Evolutionary conservation across 2,797 vertebrate genomes (phyloP).

Genomic region (Poecilia wingei): DNA sequence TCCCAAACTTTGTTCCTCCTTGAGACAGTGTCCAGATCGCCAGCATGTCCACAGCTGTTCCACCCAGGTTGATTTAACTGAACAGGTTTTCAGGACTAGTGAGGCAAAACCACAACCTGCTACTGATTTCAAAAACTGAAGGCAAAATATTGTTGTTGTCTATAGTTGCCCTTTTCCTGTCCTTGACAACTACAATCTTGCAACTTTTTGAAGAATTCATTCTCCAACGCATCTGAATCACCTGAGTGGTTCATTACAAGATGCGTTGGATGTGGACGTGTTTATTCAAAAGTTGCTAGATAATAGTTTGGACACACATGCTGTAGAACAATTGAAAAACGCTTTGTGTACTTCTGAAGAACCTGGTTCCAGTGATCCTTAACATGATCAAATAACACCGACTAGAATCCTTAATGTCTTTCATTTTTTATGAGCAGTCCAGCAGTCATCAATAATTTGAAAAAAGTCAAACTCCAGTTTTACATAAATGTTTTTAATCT

Average conservation of each 20-base stretch:
- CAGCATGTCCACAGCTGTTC: neutral
- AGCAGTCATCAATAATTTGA: neutral
- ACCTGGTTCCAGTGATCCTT: neutral
- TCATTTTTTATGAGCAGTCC: neutral
- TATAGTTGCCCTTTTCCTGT: neutral
- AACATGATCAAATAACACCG: neutral
- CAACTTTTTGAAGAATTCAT: neutral
- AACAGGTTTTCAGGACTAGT: neutral
- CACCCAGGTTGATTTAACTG: neutral
- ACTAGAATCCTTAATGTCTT: neutral
- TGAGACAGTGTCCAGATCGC: neutral
- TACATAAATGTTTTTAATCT: neutral
- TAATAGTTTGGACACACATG: neutral
- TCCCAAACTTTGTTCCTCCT: neutral
- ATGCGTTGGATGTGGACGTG: no score
- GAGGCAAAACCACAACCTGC: neutral
- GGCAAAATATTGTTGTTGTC: neutral
- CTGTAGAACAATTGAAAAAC: no score
- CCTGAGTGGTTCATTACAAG: no score
- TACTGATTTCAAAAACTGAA: neutral
- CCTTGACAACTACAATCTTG: neutral
- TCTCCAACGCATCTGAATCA: neutral
- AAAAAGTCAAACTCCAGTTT: neutral
- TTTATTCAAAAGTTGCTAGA: neutral
- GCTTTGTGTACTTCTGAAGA: neutral